Evolutionary conservation across 2,113 vertebrate genomes (phyloP), one percentile per base, ranked within the genome.

Genomic region (Pterophyllum scalare): DNA sequence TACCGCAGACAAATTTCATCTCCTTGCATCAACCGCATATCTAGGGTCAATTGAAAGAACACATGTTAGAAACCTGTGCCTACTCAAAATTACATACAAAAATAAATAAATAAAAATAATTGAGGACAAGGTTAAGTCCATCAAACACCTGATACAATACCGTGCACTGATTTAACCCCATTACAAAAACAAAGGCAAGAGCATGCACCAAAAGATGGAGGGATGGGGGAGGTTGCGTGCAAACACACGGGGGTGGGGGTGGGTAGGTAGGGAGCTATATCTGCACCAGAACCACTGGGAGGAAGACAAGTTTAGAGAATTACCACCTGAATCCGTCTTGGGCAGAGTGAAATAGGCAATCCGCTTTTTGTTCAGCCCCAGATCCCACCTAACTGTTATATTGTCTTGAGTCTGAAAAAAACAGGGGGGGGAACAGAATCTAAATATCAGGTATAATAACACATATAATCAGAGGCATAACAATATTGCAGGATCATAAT

Each of bases 301-400:
- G 82, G 79, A 87, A 87, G 75, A 65, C 7, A 91, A 89, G 6
- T 61, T 80, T 9, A 80, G 87, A 82, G 93, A 89, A 95, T 97
- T 93, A 98, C 97, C 97, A 97, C 96, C 96, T 95, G 98, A 99
- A 88, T 99, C 98, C 77, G 98, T 99, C 97, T 99, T 99, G 95
- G 98, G 98, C 92, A 99, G 95, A 75, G 98, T 97, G 96, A 99
- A 99, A 95, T 99, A 99, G 87, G 98, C 98, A 95, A 99, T 99
- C 95, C 98, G 97, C 93, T 99, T 99, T 97, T 99, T 99, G 96
- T 99, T 99, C 94, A 99, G 96, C 83, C 98, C 98, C 95, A 99
- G 96, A 94, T 99, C 98, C 98, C 98, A 99, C 92, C 98, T 97
- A 92, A 99, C 98, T 11, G 98, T 99, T 95, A 99, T 99, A 96